Evolutionary conservation across 2,113 vertebrate species (phyloP), one percentile per base, ranked within the genome.

Genomic region (Clarias batrachus): DNA sequence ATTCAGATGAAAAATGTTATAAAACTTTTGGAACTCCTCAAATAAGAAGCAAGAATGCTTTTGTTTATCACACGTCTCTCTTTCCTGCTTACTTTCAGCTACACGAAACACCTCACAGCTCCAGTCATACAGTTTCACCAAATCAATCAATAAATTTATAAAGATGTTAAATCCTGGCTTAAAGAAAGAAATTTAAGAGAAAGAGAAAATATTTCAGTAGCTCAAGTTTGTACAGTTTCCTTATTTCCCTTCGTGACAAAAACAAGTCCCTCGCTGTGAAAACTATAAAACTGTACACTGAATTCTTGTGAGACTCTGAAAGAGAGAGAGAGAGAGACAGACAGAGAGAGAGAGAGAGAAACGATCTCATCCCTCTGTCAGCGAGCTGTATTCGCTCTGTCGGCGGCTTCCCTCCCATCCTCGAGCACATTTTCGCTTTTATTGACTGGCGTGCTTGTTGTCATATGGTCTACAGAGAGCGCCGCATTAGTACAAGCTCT

Each of bases 401-500:
- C 62, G 56, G 62, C 21, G 14, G 65, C 30, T 86, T 23, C 63
- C 13, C 77, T 62, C 41, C 23, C 70, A 2, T 78, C 73, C 8
- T 68, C 7, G 30, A 74, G 48, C 68, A 84, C 23, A 60, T 62
- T 83, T 57, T 56, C n/a, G 41, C 23, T 77, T 82, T 84, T 87
- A 80, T 74, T 85, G 70, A 63, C 79, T 83, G 84, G 83, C 73
- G 73, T 84, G 70, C 87, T 66, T 76, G 25, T 63, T 87, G 83
- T 88, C 83, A 83, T 56, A 25, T 73, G 83, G 87, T 83, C 88
- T 85, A 88, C 85, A 88, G 83, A 90, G 84, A 41, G 79, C 54
- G 41, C n/a, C 23, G 62, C 82, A 83, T 88, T 89, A 93, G 92
- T 91, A 88, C 3, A 94, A 74, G 91, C 89, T 94, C 94, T 93